Evolutionary conservation across 2,888 invertebrate genomes (phyloP).

Genomic region (Tachina fera): DNA sequence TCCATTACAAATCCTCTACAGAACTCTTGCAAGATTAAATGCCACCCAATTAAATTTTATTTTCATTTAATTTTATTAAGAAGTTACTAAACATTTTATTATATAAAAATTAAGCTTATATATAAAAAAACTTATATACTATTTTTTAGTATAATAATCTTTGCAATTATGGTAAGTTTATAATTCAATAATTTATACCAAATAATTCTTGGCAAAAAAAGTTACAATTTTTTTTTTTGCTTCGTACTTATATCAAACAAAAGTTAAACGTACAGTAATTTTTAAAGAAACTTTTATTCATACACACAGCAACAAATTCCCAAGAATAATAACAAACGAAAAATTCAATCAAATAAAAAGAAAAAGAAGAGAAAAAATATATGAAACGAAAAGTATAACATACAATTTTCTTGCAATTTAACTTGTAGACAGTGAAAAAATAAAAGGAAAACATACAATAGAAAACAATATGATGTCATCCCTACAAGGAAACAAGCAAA

Average conservation of each 20-base stretch:
- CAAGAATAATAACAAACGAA: neutral
- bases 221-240: neutral
- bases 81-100: neutral
- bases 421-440: constrained; percentile 41
- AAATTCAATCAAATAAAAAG: neutral
- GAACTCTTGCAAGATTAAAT: no score
- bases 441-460: neutral
- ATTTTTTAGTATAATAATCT: neutral
- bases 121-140: neutral
- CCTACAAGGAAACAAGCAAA: constrained; percentile 32
- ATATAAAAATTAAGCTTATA: neutral
- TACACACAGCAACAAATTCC: neutral
- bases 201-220: neutral
- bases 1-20: no score
- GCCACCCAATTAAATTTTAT: no score
- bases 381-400: neutral
- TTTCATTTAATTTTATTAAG: neutral
- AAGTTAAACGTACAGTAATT: neutral
- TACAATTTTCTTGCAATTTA: constrained; percentile 64
- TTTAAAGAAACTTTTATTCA: neutral
- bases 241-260: neutral
- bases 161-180: neutral
- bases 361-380: neutral
- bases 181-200: neutral
- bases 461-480: constrained; percentile 27